phyloP scores from a whole-genome alignment of 2,797 vertebrate species.

The Uromys caudimaculatus region DNA sequence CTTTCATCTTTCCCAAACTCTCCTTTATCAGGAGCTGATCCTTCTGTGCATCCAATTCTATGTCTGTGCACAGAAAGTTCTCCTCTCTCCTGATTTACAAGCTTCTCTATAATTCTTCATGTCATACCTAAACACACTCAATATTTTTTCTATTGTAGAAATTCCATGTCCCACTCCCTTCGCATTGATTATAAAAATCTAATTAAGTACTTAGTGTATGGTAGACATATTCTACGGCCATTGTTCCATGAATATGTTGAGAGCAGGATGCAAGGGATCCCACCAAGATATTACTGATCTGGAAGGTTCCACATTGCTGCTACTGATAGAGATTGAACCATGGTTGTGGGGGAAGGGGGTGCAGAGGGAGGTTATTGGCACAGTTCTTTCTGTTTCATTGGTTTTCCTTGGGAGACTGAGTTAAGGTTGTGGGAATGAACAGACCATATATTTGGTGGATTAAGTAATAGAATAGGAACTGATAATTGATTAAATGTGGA shows the following conservation, averaged over 20 bases:
- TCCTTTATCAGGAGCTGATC: neutral
- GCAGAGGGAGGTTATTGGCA: neutral
- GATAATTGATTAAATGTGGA: neutral
- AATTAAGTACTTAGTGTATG: neutral
- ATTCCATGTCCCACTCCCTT: neutral
- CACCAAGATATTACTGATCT: neutral
- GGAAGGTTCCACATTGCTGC: neutral
- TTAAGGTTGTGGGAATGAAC: neutral
- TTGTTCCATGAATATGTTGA: neutral
- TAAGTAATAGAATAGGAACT: neutral
- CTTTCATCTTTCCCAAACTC: neutral
- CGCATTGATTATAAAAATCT: slow-evolving; percentile 30
- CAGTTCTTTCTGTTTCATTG: neutral
- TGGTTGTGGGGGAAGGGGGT: accelerated
- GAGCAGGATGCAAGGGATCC: neutral
- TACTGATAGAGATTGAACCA: neutral
- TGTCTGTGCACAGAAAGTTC: neutral
- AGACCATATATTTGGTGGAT: neutral
- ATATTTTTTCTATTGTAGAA: neutral
- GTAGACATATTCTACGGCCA: neutral
- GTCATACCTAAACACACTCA: neutral
- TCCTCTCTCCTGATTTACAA: neutral
- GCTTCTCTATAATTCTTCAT: neutral
- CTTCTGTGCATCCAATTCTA: neutral
- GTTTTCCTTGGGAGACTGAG: neutral